phyloP scores from a whole-genome alignment of 2,113 vertebrate genomes.

The Riparia riparia region DNA sequence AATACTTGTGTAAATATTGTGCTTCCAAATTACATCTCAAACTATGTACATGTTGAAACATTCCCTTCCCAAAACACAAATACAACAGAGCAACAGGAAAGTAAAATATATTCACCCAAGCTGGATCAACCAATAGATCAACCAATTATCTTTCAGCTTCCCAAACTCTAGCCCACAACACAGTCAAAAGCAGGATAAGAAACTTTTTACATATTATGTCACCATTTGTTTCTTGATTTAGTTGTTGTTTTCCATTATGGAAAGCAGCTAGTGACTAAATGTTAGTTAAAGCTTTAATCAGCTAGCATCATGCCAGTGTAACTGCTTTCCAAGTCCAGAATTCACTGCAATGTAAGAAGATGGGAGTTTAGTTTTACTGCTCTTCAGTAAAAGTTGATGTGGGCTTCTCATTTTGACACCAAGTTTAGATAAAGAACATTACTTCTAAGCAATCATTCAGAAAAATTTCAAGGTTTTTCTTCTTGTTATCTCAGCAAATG shows the following conservation, averaged over 20 bases:
- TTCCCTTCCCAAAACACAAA: not conserved
- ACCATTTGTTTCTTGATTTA: not conserved
- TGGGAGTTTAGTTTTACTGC: not conserved
- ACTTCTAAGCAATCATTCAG: not conserved
- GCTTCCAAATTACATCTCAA: not conserved
- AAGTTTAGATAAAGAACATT: not conserved
- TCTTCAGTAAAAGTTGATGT: not conserved
- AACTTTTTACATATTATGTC: not conserved
- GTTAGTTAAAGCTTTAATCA: not conserved
- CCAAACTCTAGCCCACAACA: not conserved
- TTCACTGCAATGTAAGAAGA: not conserved
- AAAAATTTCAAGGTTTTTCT: not conserved
- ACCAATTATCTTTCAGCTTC: not conserved
- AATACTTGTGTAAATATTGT: not conserved
- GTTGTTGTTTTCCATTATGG: not conserved
- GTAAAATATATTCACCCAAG: not conserved
- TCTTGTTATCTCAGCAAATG: not conserved
- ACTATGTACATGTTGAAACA: not conserved
- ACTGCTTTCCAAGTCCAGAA: not conserved
- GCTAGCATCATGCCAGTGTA: accelerated
- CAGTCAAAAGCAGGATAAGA: not conserved
- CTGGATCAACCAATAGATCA: not conserved
- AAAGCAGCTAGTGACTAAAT: not conserved
- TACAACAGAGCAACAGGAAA: not conserved
- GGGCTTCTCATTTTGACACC: not conserved